These are phyloP conservation scores for Pseudomyrmex dendroicus DNA, from an alignment of 1,140 invertebrate species.

Conservation along the genomic window DNA sequence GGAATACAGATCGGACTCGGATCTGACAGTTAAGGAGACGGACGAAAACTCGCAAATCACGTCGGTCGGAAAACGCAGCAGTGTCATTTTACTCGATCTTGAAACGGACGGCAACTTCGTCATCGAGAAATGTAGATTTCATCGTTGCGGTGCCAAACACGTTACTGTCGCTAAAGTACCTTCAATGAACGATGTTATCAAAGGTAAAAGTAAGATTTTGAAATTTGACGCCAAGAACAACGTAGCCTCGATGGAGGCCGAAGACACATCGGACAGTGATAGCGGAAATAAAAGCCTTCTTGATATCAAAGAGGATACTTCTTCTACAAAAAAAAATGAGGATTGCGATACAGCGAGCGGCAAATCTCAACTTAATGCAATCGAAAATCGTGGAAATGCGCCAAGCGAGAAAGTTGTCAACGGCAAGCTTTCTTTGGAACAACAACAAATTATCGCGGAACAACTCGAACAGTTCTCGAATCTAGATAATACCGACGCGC, in stretches of 20 bases:
- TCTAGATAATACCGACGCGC: conserved; percentile 81
- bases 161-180: conserved; percentile 23
- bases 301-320: neutral
- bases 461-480: conserved; percentile 87
- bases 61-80: neutral
- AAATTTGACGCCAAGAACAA: conserved; percentile 21
- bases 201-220: conserved; percentile 4
- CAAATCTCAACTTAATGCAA: neutral
- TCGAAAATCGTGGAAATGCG: neutral
- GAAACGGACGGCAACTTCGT: neutral
- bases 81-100: neutral
- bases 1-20: conserved; percentile 51
- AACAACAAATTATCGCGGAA: conserved; percentile 86
- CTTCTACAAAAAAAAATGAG: neutral
- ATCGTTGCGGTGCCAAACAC: conserved; percentile 20
- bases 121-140: conserved; percentile 18
- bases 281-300: neutral
- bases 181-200: neutral
- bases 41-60: neutral
- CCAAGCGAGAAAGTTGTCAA: neutral
- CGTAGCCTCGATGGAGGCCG: conserved; percentile 64
- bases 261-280: neutral
- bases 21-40: conserved; percentile 9
- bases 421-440: conserved; percentile 82
- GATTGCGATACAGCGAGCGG: neutral